Evolutionary conservation across 2,113 vertebrate genomes (phyloP).

Genomic region (Cricetomys ansorgei): DNA sequence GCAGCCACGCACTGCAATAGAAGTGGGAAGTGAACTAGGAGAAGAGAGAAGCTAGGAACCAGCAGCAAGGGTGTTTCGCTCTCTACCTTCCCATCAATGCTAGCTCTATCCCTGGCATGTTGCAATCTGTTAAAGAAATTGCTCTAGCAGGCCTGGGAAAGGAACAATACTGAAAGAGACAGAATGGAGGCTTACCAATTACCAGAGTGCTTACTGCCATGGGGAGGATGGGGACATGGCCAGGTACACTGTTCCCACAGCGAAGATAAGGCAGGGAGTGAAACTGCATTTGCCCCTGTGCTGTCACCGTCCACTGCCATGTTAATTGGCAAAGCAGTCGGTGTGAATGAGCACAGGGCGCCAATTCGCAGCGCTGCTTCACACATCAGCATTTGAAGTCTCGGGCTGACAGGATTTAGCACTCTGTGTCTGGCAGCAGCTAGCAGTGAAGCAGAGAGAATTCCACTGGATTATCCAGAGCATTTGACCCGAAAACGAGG

Average conservation of each 20-base stretch:
- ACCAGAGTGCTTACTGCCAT: background rate
- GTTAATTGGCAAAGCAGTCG: background rate
- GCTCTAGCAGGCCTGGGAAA: background rate
- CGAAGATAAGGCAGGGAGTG: background rate
- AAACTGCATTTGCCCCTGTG: rapidly evolving
- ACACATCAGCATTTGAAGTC: slow-evolving; percentile 67
- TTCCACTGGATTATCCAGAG: slow-evolving; percentile 80
- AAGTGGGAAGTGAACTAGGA: rapidly evolving
- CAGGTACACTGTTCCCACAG: slow-evolving; percentile 5
- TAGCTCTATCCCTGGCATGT: background rate
- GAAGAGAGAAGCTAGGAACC: background rate
- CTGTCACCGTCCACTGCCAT: background rate
- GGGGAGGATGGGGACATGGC: background rate
- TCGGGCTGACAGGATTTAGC: slow-evolving; percentile 61
- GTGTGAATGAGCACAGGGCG: background rate
- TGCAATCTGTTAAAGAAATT: slow-evolving; percentile 54
- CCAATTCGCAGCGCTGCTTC: slow-evolving; percentile 69
- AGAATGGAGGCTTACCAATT: background rate
- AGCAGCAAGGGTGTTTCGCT: background rate
- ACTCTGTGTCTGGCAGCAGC: slow-evolving; percentile 73
- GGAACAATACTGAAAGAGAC: background rate
- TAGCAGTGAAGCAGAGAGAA: slow-evolving; percentile 75
- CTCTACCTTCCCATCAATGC: background rate
- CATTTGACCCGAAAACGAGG: slow-evolving; percentile 72
- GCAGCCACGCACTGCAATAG: background rate